Percentiles rank a stretch among this genome's conserved stretches.
Conservation (phyloP, 2,888 invertebrate genomes). For the Stegophylla sp. region DNA sequence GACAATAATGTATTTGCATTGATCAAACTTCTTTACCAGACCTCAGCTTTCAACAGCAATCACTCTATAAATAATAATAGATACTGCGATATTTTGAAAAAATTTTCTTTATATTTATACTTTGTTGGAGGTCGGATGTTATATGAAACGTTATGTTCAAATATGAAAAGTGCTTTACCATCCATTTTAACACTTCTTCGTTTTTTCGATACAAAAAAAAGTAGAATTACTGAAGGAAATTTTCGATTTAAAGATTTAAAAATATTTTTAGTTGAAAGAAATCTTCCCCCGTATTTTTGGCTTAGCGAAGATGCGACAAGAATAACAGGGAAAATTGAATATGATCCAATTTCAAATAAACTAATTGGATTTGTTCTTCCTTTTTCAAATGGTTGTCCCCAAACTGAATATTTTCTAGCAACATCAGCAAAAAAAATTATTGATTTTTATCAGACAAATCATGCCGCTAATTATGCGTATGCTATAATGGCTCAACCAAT, state of each 20-base stretch:
- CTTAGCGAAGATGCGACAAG: conserved; percentile 8
- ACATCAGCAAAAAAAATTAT: neutral
- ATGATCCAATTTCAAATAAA: neutral
- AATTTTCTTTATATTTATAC: conserved; percentile 20
- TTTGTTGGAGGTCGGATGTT: conserved; percentile 9
- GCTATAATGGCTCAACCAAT: neutral
- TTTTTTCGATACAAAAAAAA: neutral
- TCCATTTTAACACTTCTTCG: conserved; percentile 11
- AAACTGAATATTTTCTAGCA: neutral
- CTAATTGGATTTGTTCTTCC: conserved; percentile 16
- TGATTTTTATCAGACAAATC: neutral
- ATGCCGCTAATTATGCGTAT: conserved; percentile 12
- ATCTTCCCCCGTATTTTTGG: neutral
- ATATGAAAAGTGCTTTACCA: conserved; percentile 20
- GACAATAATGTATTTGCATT: too few relatives aligned
- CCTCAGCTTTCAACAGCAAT: too few relatives aligned
- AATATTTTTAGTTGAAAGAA: conserved; percentile 13
- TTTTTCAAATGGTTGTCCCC: neutral
- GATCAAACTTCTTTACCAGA: too few relatives aligned
- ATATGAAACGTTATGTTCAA: neutral
- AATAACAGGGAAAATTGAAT: conserved; percentile 20
- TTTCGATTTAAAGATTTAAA: conserved; percentile 18
- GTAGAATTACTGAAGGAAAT: neutral
- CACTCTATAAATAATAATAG: conserved; percentile 1
- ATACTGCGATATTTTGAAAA: neutral